Evolutionary conservation across 2,797 vertebrate species (phyloP).

Genomic region (Silurus lanzhouensis): DNA sequence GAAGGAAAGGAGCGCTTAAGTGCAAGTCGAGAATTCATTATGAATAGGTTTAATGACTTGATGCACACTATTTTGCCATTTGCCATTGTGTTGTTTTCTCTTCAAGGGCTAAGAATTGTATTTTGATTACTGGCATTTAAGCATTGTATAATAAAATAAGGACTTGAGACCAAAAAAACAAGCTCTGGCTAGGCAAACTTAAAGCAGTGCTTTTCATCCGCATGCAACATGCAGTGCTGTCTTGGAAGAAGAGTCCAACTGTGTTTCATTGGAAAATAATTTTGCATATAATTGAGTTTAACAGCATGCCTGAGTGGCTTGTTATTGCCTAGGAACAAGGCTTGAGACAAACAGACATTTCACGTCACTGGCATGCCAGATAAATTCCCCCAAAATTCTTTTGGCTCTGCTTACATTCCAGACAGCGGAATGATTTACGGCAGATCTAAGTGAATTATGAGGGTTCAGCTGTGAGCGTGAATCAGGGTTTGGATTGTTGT

Average conservation of each 20-base stretch:
- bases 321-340: constrained; percentile 14
- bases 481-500: neutral
- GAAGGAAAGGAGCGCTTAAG: no score
- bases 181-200: neutral
- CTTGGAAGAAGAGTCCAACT: neutral
- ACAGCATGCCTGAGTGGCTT: constrained; percentile 8
- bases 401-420: neutral
- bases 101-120: neutral
- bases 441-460: constrained; percentile 15
- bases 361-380: neutral
- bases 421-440: neutral
- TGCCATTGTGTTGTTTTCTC: neutral
- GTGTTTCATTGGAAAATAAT: constrained; percentile 28
- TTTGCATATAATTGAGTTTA: constrained; percentile 21
- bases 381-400: neutral
- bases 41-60: neutral
- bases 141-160: neutral
- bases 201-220: constrained; percentile 1
- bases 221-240: neutral
- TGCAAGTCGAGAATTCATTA: neutral
- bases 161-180: neutral
- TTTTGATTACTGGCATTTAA: neutral
- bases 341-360: constrained; percentile 1
- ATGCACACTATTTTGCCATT: neutral
- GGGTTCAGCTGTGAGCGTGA: neutral